Evolutionary conservation across 2,888 invertebrate genomes (phyloP).

Genomic region (Hedya salicella): DNA sequence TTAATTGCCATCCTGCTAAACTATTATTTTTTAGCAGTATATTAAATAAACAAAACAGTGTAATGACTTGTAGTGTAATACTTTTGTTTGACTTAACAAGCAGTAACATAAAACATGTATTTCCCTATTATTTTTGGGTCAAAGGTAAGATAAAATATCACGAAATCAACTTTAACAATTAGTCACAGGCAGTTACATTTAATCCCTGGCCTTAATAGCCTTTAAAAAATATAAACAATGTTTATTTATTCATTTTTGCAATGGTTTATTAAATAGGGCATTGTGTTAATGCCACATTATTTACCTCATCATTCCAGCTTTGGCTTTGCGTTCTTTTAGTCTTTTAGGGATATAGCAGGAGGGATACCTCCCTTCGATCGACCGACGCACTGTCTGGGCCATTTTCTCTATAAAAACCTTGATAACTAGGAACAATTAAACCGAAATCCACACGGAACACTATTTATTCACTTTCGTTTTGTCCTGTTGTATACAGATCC

Average conservation of each 20-base stretch:
- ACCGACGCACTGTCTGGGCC: constrained; percentile 89
- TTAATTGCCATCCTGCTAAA: background rate
- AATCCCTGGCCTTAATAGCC: constrained; percentile 18
- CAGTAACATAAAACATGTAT: background rate
- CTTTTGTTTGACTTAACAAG: background rate
- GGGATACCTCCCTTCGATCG: constrained; percentile 90
- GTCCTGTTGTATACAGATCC: constrained; percentile 80
- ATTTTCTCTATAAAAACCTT: constrained; percentile 76
- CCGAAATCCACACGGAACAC: constrained; percentile 69
- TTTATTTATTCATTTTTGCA: background rate
- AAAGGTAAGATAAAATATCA: constrained; percentile 28
- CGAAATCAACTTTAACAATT: constrained; percentile 5
- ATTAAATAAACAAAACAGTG: background rate
- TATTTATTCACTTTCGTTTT: constrained; percentile 81
- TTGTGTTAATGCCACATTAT: constrained; percentile 35
- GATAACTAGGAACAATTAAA: constrained; percentile 53
- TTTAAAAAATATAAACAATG: background rate
- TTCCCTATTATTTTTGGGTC: constrained; percentile 30
- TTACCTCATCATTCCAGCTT: constrained; percentile 86
- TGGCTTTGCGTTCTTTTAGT: constrained; percentile 89
- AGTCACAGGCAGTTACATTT: constrained; percentile 2
- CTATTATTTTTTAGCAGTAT: background rate
- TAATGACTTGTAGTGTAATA: background rate
- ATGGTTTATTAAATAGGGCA: too few species aligned
- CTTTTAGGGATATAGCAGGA: constrained; percentile 90